Conservation (phyloP, 2,888 invertebrate species). For the Macrophya alboannulata region DNA sequence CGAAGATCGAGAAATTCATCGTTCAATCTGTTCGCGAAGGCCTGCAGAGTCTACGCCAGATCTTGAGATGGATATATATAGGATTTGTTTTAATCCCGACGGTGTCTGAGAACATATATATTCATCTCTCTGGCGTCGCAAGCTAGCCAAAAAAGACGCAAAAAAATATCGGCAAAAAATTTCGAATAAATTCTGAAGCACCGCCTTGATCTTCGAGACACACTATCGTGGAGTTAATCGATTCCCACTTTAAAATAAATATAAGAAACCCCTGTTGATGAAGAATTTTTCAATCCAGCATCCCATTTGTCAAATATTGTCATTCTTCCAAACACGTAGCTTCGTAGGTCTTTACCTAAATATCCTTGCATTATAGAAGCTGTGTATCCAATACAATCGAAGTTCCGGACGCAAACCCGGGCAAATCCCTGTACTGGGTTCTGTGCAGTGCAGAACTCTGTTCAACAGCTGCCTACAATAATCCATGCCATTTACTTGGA, state of each 20-base stretch:
- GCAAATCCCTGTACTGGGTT: slow-evolving; percentile 39
- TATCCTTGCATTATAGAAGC: slow-evolving; percentile 22
- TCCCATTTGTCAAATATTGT: not conserved
- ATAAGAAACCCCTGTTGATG: not conserved
- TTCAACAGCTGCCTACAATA: slow-evolving; percentile 51
- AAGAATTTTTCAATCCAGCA: not conserved
- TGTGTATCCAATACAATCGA: slow-evolving; percentile 25
- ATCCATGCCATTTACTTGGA: slow-evolving; percentile 53
- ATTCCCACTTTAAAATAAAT: not conserved
- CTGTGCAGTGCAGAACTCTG: slow-evolving; percentile 51
- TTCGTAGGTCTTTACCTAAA: not conserved
- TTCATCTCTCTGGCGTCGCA: slow-evolving; percentile 49
- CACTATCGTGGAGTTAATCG: not conserved
- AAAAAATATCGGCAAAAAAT: slow-evolving; percentile 29
- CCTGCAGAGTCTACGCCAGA: slow-evolving; percentile 37
- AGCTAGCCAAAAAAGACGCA: slow-evolving; percentile 6
- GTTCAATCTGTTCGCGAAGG: slow-evolving; percentile 46
- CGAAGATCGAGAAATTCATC: slow-evolving; percentile 52
- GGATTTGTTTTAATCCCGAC: slow-evolving; percentile 54
- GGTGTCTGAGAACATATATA: slow-evolving; percentile 41
- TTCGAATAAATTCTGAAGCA: slow-evolving; percentile 33
- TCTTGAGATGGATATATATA: slow-evolving; percentile 41
- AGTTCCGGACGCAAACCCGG: slow-evolving; percentile 38
- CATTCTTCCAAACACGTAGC: not conserved
- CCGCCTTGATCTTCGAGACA: not conserved